A percentile compares a stretch with the other conserved stretches of the same genome.
These are phyloP conservation scores for Scaptomyza cyrtandrae DNA, from an alignment of 2,888 invertebrate genomes.

Conservation along the genomic window DNA sequence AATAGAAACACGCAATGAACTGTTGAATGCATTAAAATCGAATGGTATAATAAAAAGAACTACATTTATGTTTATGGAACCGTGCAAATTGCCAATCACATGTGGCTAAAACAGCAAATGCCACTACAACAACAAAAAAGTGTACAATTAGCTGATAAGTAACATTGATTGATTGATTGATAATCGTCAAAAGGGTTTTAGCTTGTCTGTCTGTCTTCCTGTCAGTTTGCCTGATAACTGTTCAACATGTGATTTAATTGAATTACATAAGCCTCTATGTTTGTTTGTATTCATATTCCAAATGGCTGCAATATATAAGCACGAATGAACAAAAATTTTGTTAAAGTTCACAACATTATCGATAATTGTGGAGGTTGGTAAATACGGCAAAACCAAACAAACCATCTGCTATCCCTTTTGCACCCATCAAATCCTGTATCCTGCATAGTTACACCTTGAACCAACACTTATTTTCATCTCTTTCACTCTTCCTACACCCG, in stretches of 20 bases:
- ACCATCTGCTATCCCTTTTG: neutral
- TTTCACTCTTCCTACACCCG: neutral
- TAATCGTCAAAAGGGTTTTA: slow-evolving; percentile 18
- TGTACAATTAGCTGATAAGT: slow-evolving; percentile 48
- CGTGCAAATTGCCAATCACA: slow-evolving; percentile 11
- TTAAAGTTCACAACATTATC: too few species aligned
- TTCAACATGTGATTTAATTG: slow-evolving; percentile 1
- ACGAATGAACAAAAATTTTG: too few species aligned
- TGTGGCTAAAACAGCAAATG: slow-evolving; percentile 8
- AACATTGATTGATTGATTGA: slow-evolving; percentile 56
- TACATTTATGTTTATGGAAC: neutral
- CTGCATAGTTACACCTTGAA: neutral
- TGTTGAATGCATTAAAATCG: slow-evolving; percentile 24
- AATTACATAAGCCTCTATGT: neutral
- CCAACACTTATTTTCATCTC: neutral
- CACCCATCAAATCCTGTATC: neutral
- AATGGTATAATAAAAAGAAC: slow-evolving; percentile 17
- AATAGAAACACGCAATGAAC: slow-evolving; percentile 21
- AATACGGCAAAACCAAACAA: neutral
- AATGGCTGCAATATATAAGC: too few species aligned
- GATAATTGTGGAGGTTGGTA: too few species aligned
- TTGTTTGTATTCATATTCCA: too few species aligned
- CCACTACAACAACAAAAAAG: slow-evolving; percentile 8
- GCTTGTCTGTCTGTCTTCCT: neutral
- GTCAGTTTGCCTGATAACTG: slow-evolving; percentile 13